Base-by-base conservation (phyloP, 2,888 invertebrate genomes). In the Caenorhabditis afra region DNA sequence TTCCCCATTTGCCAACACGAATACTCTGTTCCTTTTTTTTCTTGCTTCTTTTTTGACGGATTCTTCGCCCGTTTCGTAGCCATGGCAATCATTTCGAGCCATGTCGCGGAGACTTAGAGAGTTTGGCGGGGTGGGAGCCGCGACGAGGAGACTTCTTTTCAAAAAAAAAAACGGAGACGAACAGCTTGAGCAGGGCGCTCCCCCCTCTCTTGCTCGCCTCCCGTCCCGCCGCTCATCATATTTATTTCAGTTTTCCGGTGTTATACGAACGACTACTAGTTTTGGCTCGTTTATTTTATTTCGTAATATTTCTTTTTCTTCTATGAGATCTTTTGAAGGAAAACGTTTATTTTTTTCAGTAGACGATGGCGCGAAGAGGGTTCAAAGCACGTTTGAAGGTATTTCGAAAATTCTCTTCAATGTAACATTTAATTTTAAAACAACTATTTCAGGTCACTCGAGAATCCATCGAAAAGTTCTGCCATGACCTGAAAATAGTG, bases 321-420 rank as follows among this genome's bases (percentile, higher is more conserved):
- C 29, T 44, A 45, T 65, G 29, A 20, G 45, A 44, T 29, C 65
- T 39, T 35, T 37, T 45, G 52, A 29, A 41, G 53, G 39, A 57
- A 18, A 8, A 41, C 14, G 3, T 23, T 44, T n/a, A 58, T 37
- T 37, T 68, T 58, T 50, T 57, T 47, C 47, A 55, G 29, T 29
- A 20, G 12, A 14, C 22, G 52, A 79, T 79, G 79, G 65, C 73
- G 1, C 53, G 73, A 1, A 62, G 65, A 64, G 68, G 73, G 2
- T 68, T 79, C 52, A 79, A 75, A 55, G 58, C 74, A 12, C 45
- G 74, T 7, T 61, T 79, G 45, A 79, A 79, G 74, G 79, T 79
- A 29, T 49, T 58, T 16, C 11, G 16, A 22, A 44, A 12, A 5
- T 29, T 29, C 29, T 29, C 29, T 29, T 29, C 29, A 65, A 18